A percentile compares a stretch with the other conserved stretches of the same genome.
phyloP scores from a whole-genome alignment of 2,797 vertebrate species.

The Lindbergichthys nudifrons region DNA sequence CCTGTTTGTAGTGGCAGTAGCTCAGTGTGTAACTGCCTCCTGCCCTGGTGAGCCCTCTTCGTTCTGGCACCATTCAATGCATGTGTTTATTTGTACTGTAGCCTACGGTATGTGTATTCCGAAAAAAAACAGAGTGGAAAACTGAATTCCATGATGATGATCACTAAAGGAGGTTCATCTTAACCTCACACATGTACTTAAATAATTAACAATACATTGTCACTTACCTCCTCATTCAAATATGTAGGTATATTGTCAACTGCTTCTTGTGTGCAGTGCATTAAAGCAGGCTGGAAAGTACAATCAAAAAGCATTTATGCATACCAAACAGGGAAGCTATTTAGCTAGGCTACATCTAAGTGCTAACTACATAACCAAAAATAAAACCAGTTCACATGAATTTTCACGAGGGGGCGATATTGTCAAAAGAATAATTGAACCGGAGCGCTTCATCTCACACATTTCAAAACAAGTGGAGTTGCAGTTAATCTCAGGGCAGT shows the following conservation, averaged over 20 bases:
- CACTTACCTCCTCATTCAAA: neutral
- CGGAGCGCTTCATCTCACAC: neutral
- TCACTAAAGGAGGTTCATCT: no score
- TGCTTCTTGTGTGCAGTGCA: neutral
- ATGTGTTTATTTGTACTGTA: no score
- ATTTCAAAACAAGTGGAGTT: neutral
- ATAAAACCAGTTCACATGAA: neutral
- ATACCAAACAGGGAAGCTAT: neutral
- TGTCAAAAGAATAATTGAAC: constrained; percentile 21
- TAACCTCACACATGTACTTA: neutral
- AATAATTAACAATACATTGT: neutral
- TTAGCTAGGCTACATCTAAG: neutral
- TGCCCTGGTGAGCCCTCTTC: no score
- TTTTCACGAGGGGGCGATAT: constrained; percentile 60
- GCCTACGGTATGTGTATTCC: no score
- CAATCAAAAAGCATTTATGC: neutral
- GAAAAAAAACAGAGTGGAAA: no score
- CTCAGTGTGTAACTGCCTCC: no score
- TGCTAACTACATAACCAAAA: neutral
- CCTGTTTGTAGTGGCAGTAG: no score
- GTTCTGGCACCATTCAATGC: no score
- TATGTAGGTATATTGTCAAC: neutral
- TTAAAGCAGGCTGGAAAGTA: neutral
- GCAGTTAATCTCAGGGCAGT: neutral
- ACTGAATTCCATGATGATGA: no score